phyloP scores from a whole-genome alignment of 2,888 invertebrate genomes.

The Lathronympha strigana region DNA sequence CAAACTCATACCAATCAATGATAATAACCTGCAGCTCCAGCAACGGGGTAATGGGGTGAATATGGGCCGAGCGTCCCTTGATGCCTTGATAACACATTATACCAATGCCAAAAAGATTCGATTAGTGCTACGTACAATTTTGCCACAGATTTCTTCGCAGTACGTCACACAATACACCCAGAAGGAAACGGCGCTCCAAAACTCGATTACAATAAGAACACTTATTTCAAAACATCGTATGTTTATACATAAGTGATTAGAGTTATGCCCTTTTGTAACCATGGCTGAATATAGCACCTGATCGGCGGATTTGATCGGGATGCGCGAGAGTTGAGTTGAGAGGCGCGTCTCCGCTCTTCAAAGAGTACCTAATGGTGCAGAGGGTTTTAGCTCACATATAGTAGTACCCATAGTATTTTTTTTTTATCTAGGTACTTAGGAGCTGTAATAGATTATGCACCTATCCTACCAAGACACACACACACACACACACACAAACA shows the following conservation, averaged over 20 bases:
- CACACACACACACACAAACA: no score
- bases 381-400: not conserved
- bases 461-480: no score
- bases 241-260: not conserved
- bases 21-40: no score
- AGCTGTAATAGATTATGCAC: no score
- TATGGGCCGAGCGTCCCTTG: no score
- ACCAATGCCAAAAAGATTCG: no score
- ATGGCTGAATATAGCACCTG: conserved; percentile 28
- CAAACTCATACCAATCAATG: no score
- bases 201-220: conserved; percentile 13
- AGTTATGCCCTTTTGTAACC: not conserved
- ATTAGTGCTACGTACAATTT: not conserved
- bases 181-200: conserved; percentile 19
- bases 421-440: not conserved
- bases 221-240: not conserved
- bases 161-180: conserved; percentile 2
- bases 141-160: not conserved
- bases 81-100: no score
- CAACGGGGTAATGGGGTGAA: no score
- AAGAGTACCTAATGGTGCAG: conserved; percentile 17
- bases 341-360: conserved; percentile 35
- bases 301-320: conserved; percentile 33
- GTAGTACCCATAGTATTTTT: no score
- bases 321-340: conserved; percentile 40